Base-by-base conservation (phyloP, 2,113 vertebrate species). In the Clarias gariepinus region DNA sequence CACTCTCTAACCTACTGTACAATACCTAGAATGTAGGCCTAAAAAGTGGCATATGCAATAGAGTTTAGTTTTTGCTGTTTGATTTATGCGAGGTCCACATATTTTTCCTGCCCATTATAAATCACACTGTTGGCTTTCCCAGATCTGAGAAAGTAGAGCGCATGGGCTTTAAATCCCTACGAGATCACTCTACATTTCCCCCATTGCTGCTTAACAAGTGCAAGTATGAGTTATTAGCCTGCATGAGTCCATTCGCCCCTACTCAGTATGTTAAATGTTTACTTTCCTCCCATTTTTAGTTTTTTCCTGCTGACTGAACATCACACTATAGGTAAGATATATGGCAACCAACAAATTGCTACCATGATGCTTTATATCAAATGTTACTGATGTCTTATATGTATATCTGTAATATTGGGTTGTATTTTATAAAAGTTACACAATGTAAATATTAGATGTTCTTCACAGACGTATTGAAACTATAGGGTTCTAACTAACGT, bases 91-190 rank as follows among this genome's bases (percentile, higher is more conserved):
- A 87, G 90, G 89, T 87, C 91, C 88, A 92, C 88, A 90, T 92
- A 89, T 92, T 92, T 91, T 93, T 93, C 93, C 91, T 93, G 91
- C 88, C 91, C 90, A 89, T 89, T 92, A 93, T 95, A 95, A 94
- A 94, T 94, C 94, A 93, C 81, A 68, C 88, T 90, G 88, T 89
- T 91, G 89, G 91, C 91, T 82, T 91, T 88, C 91, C 88, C 86
- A 90, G 86, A 61, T 89, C 78, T 89, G 69, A 86, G 86, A 85
- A 61, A 36, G 79, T 81, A 77, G 85, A 87, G 88, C 83, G 87
- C 64, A 81, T 78, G 73, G 60, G 21, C 30, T 90, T 91, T 86
- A 89, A 90, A 91, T 88, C 89, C 90, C 82, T 93, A 89, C 60
- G 92, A 92, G 91, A 90, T 84, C 89, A 88, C 82, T 89, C 87